Evolutionary conservation across 2,797 vertebrate genomes (phyloP), one percentile per base, ranked within the genome.

Genomic region (Phrynocephalus guinanensis): DNA sequence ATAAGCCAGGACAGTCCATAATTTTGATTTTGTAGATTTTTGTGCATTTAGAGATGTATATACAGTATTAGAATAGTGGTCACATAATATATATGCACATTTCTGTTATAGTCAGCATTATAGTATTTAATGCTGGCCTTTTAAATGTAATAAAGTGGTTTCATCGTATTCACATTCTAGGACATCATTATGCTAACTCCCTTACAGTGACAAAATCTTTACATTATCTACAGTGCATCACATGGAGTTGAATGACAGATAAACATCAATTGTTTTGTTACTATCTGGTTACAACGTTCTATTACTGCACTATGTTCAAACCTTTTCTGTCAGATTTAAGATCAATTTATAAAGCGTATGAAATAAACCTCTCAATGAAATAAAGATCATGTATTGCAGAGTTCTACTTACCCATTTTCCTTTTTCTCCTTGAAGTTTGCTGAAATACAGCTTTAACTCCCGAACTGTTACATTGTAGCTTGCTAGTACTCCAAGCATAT

Each of bases 381-480:
- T 70, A 5, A 78, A 66, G 38, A 24, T 6, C 2, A 24, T 6
- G 48, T 56, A 68, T 20, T 52, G 16, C n/a, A 48, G 0, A 70
- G 11, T 80, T 76, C 30, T 82, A 88, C 92, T 95, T 98, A 99
- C 99, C 99, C 99, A 99, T 96, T 98, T 98, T 95, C 97, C 98
- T 96, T 97, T 97, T 94, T 99, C 98, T 95, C 98, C 98, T 95
- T 99, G 98, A 91, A 99, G 97, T 93, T 98, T 99, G 96, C 99
- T 99, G 97, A 99, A 99, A 96, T 98, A 99, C 20, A 99, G 96
- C 96, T 99, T 99, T 73, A 99, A 96, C 92, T 99, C 99, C 90
- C 98, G 98, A 90, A 99, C 99, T 0, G 98, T 99, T 97, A 99
- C 97, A 96, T 98, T 99, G 95, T 99, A 99, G 96, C 98, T 99